Percentiles rank a stretch among this genome's conserved stretches.
These are phyloP conservation scores for Anaspis maculata DNA, from an alignment of 2,888 invertebrate genomes.

Conservation along the genomic window DNA sequence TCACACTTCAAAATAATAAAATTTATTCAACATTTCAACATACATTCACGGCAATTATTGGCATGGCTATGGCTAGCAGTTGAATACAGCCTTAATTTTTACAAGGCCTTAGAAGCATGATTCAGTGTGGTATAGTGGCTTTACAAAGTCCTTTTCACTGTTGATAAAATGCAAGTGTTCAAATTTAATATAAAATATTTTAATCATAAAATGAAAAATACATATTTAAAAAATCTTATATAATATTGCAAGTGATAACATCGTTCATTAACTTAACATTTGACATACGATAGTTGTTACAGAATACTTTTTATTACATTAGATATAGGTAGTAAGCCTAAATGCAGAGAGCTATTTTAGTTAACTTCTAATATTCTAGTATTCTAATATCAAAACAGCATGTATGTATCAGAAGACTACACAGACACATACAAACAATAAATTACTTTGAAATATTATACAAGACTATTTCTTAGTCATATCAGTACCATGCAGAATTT, in stretches of 20 bases:
- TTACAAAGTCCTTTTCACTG: too few relatives aligned
- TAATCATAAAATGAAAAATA: constrained; percentile 36
- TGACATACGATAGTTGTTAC: constrained; percentile 22
- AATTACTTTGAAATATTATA: constrained; percentile 23
- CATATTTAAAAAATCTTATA: constrained; percentile 35
- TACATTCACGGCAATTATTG: too few relatives aligned
- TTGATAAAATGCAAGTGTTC: too few relatives aligned
- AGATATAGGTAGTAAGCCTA: constrained; percentile 26
- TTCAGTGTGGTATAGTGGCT: too few relatives aligned
- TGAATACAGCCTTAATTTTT: too few relatives aligned
- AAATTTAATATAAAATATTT: constrained; percentile 31
- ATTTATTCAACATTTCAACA: too few relatives aligned
- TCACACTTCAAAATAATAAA: too few relatives aligned
- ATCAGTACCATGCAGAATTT: constrained; percentile 31
- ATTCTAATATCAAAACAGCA: constrained; percentile 32
- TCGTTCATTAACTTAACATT: constrained; percentile 23
- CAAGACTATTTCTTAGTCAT: constrained; percentile 22
- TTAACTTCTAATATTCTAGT: constrained; percentile 24
- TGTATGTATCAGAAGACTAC: constrained; percentile 26
- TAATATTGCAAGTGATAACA: constrained; percentile 34
- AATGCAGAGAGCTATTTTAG: constrained; percentile 40
- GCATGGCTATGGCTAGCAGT: too few relatives aligned
- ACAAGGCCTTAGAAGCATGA: too few relatives aligned
- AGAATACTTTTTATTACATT: constrained; percentile 29
- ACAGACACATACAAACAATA: constrained; percentile 24